Evolutionary conservation across 2,888 invertebrate genomes (phyloP).

Genomic region (Hirudinaria manillensis): DNA sequence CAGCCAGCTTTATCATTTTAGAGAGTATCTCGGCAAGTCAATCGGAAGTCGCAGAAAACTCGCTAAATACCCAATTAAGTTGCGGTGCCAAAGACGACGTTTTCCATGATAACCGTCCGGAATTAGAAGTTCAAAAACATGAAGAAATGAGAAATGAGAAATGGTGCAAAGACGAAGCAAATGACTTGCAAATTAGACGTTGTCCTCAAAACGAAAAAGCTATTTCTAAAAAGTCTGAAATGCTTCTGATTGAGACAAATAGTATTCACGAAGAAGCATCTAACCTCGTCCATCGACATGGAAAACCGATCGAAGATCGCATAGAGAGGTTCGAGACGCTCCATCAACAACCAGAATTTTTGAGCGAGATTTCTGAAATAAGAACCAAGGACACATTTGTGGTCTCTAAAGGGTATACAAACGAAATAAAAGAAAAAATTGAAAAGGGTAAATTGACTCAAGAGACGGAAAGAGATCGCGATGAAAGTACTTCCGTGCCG

Average conservation of each 20-base stretch:
- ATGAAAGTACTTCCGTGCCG: not conserved
- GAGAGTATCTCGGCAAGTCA: not conserved
- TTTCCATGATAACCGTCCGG: not conserved
- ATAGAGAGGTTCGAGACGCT: conserved; percentile 22
- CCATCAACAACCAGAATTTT: too few species aligned
- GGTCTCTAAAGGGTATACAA: not conserved
- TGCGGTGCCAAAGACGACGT: not conserved
- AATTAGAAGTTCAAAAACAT: not conserved
- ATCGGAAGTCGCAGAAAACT: not conserved
- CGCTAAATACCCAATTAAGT: not conserved
- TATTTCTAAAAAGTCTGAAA: too few species aligned
- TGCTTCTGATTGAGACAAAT: too few species aligned
- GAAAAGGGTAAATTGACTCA: conserved; percentile 10
- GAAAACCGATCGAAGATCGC: not conserved
- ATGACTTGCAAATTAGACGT: not conserved
- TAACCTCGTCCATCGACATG: not conserved
- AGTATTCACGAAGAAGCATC: too few species aligned
- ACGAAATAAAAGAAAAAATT: conserved; percentile 9
- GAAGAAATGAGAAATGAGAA: too few species aligned
- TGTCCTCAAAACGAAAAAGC: too few species aligned
- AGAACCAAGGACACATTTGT: not conserved
- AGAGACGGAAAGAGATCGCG: not conserved
- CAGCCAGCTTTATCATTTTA: conserved; percentile 1
- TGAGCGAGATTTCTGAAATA: too few species aligned
- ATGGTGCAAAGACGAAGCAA: not conserved